Evolutionary conservation across 1,140 invertebrate species (phyloP).

Genomic region (Whitmania pigra): DNA sequence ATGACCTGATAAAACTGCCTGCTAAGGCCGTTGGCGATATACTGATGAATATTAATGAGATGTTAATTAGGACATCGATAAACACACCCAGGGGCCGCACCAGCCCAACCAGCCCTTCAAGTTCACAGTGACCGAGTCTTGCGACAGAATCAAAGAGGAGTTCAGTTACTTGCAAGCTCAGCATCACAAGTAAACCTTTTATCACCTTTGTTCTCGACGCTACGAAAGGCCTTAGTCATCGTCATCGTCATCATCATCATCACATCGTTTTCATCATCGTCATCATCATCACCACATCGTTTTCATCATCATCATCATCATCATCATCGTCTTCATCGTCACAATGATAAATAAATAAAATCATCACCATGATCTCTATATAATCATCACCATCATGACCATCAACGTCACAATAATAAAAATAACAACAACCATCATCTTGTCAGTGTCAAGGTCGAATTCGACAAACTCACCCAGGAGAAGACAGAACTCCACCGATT

Average conservation of each 20-base stretch:
- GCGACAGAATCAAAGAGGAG: constrained; percentile 96
- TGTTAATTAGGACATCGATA: too few relatives aligned
- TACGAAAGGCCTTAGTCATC: too few relatives aligned
- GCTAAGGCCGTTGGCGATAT: too few relatives aligned
- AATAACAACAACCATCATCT: background rate
- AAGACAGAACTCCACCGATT: constrained; percentile 94
- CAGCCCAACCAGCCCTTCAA: constrained; percentile 67
- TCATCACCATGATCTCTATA: background rate
- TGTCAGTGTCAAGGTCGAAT: constrained; percentile 49
- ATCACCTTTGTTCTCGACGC: too few relatives aligned
- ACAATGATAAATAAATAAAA: too few relatives aligned
- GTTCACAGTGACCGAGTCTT: constrained; percentile 87
- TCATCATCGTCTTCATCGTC: background rate
- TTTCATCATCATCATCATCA: background rate
- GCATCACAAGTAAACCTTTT: constrained; percentile 90
- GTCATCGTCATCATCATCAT: background rate
- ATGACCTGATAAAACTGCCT: too few relatives aligned
- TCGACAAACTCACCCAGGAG: constrained; percentile 82
- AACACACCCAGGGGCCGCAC: constrained; percentile 54
- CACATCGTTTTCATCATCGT: background rate
- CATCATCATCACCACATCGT: background rate
- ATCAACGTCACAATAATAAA: background rate
- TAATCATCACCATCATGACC: background rate
- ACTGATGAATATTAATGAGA: too few relatives aligned
- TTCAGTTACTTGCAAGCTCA: constrained; percentile 95